Evolutionary conservation across 2,888 invertebrate genomes (phyloP).

Genomic region (Eulithis prunata): DNA sequence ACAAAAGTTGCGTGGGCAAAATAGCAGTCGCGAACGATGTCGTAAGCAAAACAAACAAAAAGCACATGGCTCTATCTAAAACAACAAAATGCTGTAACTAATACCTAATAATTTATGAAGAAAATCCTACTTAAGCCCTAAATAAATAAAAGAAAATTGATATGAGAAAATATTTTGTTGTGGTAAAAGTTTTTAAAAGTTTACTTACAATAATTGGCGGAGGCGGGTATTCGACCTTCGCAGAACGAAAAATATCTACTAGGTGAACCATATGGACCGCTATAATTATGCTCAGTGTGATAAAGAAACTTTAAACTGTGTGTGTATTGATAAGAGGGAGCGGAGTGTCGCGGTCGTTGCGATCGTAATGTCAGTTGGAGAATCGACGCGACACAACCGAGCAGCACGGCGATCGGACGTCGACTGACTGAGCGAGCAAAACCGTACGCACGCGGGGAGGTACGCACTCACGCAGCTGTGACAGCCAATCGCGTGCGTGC

Average conservation of each 20-base stretch:
- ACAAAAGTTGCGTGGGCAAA: constrained; percentile 8
- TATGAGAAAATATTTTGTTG: constrained; percentile 30
- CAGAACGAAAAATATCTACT: constrained; percentile 91
- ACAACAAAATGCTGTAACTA: background rate
- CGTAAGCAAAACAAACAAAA: constrained; percentile 43
- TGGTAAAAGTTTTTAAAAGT: constrained; percentile 50
- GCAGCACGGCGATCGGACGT: constrained; percentile 66
- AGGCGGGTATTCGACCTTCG: constrained; percentile 90
- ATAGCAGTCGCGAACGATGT: constrained; percentile 9
- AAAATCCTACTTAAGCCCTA: constrained; percentile 40
- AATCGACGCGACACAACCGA: constrained; percentile 60
- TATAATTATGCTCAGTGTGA: constrained; percentile 69
- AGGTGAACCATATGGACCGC: constrained; percentile 92
- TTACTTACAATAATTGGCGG: constrained; percentile 90
- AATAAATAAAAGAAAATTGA: constrained; percentile 39
- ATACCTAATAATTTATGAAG: background rate
- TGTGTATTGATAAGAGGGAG: constrained; percentile 58
- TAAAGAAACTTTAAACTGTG: constrained; percentile 61
- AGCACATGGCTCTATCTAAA: constrained; percentile 22
- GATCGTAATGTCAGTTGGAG: constrained; percentile 53
- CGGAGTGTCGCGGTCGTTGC: constrained; percentile 65
- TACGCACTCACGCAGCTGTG: constrained; percentile 82
- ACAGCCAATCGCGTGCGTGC: constrained; percentile 83
- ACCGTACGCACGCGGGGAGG: constrained; percentile 80
- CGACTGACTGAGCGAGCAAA: constrained; percentile 73